phyloP scores from a whole-genome alignment of 1,140 invertebrate genomes.

The Tyrophagus putrescentiae region DNA sequence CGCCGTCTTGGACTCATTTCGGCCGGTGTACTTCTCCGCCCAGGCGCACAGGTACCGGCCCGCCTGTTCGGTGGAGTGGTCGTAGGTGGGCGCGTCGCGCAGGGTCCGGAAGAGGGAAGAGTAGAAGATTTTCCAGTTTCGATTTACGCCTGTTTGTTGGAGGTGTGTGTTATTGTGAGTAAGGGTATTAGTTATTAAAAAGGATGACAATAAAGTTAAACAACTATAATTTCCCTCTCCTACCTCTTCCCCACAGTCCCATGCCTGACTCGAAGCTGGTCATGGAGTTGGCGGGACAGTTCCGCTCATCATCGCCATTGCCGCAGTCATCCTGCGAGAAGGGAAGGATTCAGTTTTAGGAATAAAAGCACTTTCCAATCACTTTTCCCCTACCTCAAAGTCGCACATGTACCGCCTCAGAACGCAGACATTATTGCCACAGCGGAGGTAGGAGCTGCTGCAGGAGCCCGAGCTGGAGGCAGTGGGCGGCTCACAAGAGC shows the following conservation, averaged over 20 bases:
- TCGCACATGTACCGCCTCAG: slow-evolving; percentile 29
- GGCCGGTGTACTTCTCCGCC: too few relatives aligned
- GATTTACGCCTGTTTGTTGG: too few relatives aligned
- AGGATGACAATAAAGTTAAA: too few relatives aligned
- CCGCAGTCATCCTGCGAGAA: slow-evolving; percentile 36
- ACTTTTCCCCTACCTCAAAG: too few relatives aligned
- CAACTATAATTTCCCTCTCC: too few relatives aligned
- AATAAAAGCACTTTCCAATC: too few relatives aligned
- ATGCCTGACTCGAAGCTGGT: neutral
- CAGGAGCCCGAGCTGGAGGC: neutral
- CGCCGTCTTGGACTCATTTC: too few relatives aligned
- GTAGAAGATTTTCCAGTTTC: too few relatives aligned
- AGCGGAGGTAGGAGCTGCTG: slow-evolving; percentile 16
- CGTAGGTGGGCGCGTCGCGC: slow-evolving; percentile 21
- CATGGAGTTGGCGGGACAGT: slow-evolving; percentile 24
- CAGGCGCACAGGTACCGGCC: too few relatives aligned
- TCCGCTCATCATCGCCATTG: slow-evolving; percentile 33
- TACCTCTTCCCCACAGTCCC: slow-evolving; percentile 15
- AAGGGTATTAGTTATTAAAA: too few relatives aligned
- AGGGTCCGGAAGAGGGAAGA: slow-evolving; percentile 11
- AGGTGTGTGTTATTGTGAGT: too few relatives aligned
- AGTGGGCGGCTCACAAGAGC: neutral
- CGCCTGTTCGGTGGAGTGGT: slow-evolving; percentile 22
- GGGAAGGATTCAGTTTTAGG: too few relatives aligned
- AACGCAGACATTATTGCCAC: slow-evolving; percentile 24